phyloP scores from a whole-genome alignment of 2,797 vertebrate genomes.

The Alca torda region DNA sequence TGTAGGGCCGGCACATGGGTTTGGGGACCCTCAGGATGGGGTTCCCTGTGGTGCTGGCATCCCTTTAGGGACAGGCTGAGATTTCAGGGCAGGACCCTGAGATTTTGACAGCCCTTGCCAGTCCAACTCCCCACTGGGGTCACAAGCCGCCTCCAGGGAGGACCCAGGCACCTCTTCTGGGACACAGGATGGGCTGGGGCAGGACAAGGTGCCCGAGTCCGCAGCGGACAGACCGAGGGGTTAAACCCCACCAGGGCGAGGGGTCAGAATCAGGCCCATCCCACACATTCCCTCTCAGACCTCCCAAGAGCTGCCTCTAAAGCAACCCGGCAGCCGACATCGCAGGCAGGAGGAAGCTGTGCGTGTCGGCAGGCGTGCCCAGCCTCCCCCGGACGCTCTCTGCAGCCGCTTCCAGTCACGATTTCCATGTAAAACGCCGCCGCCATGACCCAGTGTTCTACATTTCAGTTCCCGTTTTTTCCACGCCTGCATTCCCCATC shows the following conservation, averaged over 20 bases:
- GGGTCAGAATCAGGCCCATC: background rate
- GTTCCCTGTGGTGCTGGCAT: background rate
- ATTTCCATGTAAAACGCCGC: constrained; percentile 42
- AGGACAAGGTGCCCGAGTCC: background rate
- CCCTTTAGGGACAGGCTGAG: background rate
- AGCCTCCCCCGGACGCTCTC: background rate
- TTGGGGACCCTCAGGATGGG: background rate
- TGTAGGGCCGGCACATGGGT: background rate
- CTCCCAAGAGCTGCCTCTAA: background rate
- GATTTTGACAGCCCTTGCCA: background rate
- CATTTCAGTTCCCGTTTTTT: constrained; percentile 27
- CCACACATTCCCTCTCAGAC: background rate
- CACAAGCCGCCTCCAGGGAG: background rate
- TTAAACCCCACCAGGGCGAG: background rate
- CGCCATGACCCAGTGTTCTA: constrained; percentile 62
- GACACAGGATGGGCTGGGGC: background rate
- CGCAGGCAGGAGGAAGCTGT: background rate
- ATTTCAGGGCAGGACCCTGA: background rate
- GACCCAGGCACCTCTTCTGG: background rate
- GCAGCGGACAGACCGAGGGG: accelerated
- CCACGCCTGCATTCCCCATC: background rate
- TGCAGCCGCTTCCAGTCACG: constrained; percentile 33
- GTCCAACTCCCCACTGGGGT: too few relatives aligned
- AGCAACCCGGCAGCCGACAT: background rate
- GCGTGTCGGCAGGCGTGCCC: background rate